Evolutionary conservation across 2,888 invertebrate genomes (phyloP).

Genomic region (Coremacera marginata): DNA sequence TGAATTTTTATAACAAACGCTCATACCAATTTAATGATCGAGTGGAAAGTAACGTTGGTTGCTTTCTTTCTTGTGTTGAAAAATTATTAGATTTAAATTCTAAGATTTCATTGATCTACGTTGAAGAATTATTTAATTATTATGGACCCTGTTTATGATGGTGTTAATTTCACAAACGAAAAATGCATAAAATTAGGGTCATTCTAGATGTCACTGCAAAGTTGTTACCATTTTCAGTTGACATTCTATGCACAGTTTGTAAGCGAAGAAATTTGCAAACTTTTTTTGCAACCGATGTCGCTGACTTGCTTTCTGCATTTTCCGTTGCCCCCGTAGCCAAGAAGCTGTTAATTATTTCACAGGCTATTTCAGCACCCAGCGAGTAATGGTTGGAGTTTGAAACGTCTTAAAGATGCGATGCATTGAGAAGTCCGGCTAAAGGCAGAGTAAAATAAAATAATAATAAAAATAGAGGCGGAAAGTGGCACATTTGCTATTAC

Average conservation of each 20-base stretch:
- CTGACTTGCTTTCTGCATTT: neutral
- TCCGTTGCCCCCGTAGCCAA: neutral
- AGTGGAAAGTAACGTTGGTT: no score
- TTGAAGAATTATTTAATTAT: no score
- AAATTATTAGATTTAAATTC: no score
- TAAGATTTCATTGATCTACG: no score
- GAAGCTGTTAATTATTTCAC: conserved; percentile 34
- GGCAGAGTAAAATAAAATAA: no score
- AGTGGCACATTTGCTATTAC: conserved; percentile 49
- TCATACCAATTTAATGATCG: no score
- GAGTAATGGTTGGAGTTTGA: neutral
- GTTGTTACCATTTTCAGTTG: neutral
- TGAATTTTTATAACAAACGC: no score
- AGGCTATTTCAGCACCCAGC: neutral
- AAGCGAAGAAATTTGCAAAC: neutral
- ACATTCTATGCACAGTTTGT: neutral
- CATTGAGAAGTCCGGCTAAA: neutral
- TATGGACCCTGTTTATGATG: neutral
- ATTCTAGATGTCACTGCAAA: neutral
- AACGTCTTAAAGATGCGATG: neutral
- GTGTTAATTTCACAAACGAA: neutral
- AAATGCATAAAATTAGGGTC: conserved; percentile 28
- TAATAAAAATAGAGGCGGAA: no score
- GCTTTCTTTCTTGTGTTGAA: no score
- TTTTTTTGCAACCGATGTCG: neutral